Evolutionary conservation across 2,797 vertebrate genomes (phyloP).

Genomic region (Typhlichthys eigenmanni): DNA sequence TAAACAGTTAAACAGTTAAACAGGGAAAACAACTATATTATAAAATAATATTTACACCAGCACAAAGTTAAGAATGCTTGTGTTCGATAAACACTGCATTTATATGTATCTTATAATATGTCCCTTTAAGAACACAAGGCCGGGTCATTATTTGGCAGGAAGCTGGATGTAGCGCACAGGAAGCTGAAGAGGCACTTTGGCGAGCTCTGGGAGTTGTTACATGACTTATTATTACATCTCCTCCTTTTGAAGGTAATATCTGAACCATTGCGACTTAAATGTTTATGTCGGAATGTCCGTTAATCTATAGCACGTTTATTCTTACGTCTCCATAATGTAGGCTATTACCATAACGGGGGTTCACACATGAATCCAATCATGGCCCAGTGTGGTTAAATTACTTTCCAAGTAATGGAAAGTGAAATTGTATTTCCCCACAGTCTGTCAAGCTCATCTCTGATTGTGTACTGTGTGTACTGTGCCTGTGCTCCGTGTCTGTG

Average conservation of each 20-base stretch:
- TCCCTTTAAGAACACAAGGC: conserved; percentile 49
- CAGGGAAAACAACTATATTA: background rate
- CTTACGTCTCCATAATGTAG: background rate
- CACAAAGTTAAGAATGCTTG: background rate
- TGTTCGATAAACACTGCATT: background rate
- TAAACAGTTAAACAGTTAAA: no score
- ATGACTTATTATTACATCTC: background rate
- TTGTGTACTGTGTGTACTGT: background rate
- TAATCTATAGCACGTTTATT: background rate
- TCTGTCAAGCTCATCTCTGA: background rate
- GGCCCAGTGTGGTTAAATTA: conserved; percentile 47
- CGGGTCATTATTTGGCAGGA: conserved; percentile 65
- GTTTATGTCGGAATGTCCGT: background rate
- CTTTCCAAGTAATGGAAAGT: background rate
- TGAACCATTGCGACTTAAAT: accelerated
- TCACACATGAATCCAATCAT: conserved; percentile 34
- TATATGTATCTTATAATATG: background rate
- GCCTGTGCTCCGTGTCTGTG: background rate
- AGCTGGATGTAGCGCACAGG: conserved; percentile 54
- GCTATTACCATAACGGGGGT: background rate
- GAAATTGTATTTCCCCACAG: background rate
- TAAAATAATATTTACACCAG: background rate
- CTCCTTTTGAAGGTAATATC: conserved; percentile 43
- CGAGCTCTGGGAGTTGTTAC: conserved; percentile 51
- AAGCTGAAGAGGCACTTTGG: conserved; percentile 45